These are phyloP conservation scores for Ostrea denselamellosa DNA, from an alignment of 1,140 invertebrate genomes.

Conservation along the genomic window DNA sequence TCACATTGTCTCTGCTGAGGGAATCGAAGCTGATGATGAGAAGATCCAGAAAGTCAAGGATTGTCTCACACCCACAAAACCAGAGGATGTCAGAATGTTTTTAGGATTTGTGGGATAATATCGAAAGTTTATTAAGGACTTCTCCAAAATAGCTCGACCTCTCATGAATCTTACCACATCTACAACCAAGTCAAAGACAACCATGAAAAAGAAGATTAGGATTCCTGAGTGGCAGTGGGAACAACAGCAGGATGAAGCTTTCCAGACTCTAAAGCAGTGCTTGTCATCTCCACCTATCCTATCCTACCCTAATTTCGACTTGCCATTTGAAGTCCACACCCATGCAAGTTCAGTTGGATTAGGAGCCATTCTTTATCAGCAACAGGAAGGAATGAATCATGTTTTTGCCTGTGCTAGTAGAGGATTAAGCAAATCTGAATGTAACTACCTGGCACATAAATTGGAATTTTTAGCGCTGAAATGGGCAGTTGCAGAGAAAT, in stretches of 20 bases:
- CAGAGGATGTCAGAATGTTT: conserved; percentile 74
- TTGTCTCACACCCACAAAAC: conserved; percentile 67
- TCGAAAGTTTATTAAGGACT: conserved; percentile 74
- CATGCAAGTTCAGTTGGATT: conserved; percentile 77
- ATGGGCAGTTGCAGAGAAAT: conserved; percentile 57
- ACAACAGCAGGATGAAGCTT: conserved; percentile 50
- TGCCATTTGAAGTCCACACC: conserved; percentile 76
- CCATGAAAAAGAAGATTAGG: conserved; percentile 7
- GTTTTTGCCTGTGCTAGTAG: conserved; percentile 52
- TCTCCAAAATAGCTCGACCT: conserved; percentile 69
- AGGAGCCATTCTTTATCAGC: conserved; percentile 69
- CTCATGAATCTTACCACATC: conserved; percentile 70
- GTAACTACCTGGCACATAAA: conserved; percentile 48
- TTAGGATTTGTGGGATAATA: conserved; percentile 79
- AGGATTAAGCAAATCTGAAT: conserved; percentile 48
- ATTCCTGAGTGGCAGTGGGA: conserved; percentile 58
- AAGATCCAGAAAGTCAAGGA: conserved; percentile 67
- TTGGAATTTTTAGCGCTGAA: conserved; percentile 55
- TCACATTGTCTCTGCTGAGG: conserved; percentile 63
- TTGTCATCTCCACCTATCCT: conserved; percentile 66
- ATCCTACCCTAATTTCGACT: conserved; percentile 67
- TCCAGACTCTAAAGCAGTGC: conserved; percentile 64
- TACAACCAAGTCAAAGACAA: conserved; percentile 10
- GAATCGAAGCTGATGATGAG: conserved; percentile 61
- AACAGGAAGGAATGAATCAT: conserved; percentile 40